These are phyloP conservation scores for Acleris holmiana DNA, from an alignment of 2,888 invertebrate species.

Conservation along the genomic window DNA sequence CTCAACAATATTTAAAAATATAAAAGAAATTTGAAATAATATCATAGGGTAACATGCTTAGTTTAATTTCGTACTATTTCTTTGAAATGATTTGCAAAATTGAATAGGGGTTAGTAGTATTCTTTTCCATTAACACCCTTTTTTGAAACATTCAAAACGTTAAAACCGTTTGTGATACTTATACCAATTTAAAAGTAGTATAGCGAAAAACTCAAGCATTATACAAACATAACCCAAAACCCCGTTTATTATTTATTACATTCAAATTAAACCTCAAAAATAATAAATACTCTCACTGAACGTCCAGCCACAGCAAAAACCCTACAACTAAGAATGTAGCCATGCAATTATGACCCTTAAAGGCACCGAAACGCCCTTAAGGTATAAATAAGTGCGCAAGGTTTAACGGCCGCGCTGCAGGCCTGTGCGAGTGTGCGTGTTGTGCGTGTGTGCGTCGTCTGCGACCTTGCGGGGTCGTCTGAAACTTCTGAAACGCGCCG, in stretches of 20 bases:
- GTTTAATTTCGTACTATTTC: not conserved
- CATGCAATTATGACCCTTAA: constrained; percentile 30
- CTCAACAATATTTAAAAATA: no score
- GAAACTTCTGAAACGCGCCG: constrained; percentile 61
- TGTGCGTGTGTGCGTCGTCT: constrained; percentile 66
- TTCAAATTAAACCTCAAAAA: not conserved
- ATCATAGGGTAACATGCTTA: not conserved
- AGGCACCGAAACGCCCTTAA: constrained; percentile 36
- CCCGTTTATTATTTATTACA: no score
- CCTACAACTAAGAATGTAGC: constrained; percentile 5
- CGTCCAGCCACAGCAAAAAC: not conserved
- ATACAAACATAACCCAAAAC: no score
- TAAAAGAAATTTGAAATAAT: not conserved
- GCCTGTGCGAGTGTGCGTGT: constrained; percentile 43
- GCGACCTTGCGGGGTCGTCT: constrained; percentile 81
- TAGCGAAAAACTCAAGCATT: no score
- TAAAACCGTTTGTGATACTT: no score
- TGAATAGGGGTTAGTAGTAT: no score
- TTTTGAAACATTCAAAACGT: no score
- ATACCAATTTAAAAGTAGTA: no score
- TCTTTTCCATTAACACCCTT: no score
- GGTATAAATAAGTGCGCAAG: constrained; percentile 44
- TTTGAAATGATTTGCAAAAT: no score
- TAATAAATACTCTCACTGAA: not conserved
- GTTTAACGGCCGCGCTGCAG: constrained; percentile 65